Conservation (phyloP, 2,113 vertebrate species). For the Oryzias woworae region DNA sequence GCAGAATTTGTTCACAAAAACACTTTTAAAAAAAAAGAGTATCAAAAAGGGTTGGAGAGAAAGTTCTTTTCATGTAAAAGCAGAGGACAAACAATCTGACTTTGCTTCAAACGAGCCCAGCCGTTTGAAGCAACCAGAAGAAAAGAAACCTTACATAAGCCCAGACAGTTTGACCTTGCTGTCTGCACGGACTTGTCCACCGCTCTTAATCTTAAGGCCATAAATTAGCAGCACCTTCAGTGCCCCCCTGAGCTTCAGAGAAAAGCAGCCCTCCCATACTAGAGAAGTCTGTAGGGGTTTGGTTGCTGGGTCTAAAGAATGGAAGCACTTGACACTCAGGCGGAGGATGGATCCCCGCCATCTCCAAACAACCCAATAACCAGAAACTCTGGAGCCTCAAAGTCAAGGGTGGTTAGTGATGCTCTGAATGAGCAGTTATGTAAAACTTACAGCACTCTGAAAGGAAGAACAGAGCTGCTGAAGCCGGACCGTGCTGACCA, state of each 20-base stretch:
- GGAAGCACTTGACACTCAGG: conserved; percentile 68
- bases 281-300: conserved; percentile 47
- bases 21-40: conserved; percentile 17
- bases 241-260: conserved; percentile 41
- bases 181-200: conserved; percentile 42
- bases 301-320: conserved; percentile 54
- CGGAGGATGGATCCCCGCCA: conserved; percentile 55
- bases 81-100: conserved; percentile 12
- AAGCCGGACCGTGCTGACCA: conserved; percentile 30
- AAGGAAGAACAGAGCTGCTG: conserved; percentile 45
- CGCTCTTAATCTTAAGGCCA: conserved; percentile 60
- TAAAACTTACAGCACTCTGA: conserved; percentile 63
- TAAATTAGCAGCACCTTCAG: conserved; percentile 70
- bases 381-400: conserved; percentile 68
- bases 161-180: conserved; percentile 52
- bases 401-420: conserved; percentile 72
- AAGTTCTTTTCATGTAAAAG: not conserved
- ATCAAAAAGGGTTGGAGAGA: not conserved
- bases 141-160: conserved; percentile 55
- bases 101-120: conserved; percentile 24
- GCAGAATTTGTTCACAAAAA: conserved; percentile 43
- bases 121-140: conserved; percentile 43
- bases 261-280: conserved; percentile 34
- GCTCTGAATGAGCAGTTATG: conserved; percentile 71
- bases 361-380: conserved; percentile 35